Base-by-base conservation (phyloP, 2,797 vertebrate genomes). In the Echeneis naucrates region DNA sequence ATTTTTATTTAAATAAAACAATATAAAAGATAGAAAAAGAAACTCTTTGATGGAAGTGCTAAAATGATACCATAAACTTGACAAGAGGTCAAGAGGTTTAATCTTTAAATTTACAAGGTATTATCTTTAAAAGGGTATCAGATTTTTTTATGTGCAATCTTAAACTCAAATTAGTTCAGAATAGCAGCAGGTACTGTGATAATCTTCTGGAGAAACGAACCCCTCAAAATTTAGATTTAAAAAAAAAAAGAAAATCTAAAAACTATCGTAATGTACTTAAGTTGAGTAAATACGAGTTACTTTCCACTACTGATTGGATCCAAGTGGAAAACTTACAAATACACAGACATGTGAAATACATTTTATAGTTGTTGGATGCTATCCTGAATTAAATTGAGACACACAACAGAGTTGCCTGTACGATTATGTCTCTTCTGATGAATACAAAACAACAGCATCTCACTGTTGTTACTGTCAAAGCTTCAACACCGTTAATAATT, bases 401-500 rank as follows among this genome's bases (percentile, higher is more conserved):
- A 48, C 11, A 68, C 48, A 58, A 64, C 47, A 57, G 17, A 35
- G n/a, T 6, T 12, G 37, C 63, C 12, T 47, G 21, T 61, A 19
- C 47, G 12, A 23, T 63, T 55, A 16, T 33, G 8, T 53, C 13
- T 71, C 19, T 40, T 26, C 24, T 62, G 58, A 45, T 33, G 68
- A 64, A 38, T 12, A 21, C 27, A 59, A 27, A 55, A 76, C 24
- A 40, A 30, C 27, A 60, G 33, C 65, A 64, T 72, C 51, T 54
- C 52, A 58, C 72, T 77, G 80, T 62, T 14, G 48, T 62, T 33
- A 53, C 45, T 19, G 23, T 38, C 62, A 1, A 21, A 38, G 19
- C 48, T 35, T 51, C 21, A 24, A 14, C 45, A 61, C 57, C 35
- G 30, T 69, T 65, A 62, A 68, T 48, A 23, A 17, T 23, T 47